Percentiles rank a stretch among this genome's conserved stretches.
Conservation (phyloP, 2,113 vertebrate species). For the Menidia beryllina region DNA sequence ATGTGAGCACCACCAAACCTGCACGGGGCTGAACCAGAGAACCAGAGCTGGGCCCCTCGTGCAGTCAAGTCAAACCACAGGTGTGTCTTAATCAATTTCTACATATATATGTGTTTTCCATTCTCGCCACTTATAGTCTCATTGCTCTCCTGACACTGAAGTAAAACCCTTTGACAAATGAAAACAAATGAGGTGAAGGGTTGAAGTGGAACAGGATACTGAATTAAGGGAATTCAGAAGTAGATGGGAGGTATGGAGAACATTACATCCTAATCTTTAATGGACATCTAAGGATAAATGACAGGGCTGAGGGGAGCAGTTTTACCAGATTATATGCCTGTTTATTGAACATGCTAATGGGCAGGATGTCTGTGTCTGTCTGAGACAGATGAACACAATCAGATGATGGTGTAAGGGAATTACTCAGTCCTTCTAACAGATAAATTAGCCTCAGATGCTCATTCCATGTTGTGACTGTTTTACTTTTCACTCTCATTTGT, state of each 20-base stretch:
- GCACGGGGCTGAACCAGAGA: slow-evolving; percentile 24
- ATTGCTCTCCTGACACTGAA: background rate
- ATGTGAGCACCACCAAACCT: slow-evolving; percentile 47
- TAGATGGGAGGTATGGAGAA: slow-evolving; percentile 21
- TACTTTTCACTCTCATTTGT: too few relatives aligned
- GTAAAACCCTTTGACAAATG: slow-evolving; percentile 21
- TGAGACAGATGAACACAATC: too few relatives aligned
- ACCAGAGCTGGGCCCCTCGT: slow-evolving; percentile 9
- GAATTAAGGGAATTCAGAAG: slow-evolving; percentile 19
- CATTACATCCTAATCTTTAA: too few relatives aligned
- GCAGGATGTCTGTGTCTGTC: too few relatives aligned
- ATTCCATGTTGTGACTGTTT: background rate
- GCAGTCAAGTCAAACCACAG: slow-evolving; percentile 6
- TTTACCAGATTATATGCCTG: too few relatives aligned
- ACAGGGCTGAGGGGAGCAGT: slow-evolving; percentile 10
- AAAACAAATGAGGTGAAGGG: slow-evolving; percentile 21
- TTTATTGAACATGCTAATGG: too few relatives aligned
- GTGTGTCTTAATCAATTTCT: background rate
- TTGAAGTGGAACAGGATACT: slow-evolving; percentile 12
- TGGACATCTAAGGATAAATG: slow-evolving; percentile 39
- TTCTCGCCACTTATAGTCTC: background rate
- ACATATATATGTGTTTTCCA: too few relatives aligned
- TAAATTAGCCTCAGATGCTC: too few relatives aligned
- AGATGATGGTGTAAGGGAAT: too few relatives aligned
- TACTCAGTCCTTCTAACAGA: too few relatives aligned